phyloP scores from a whole-genome alignment of 2,888 invertebrate genomes.

The Dusona sp. region DNA sequence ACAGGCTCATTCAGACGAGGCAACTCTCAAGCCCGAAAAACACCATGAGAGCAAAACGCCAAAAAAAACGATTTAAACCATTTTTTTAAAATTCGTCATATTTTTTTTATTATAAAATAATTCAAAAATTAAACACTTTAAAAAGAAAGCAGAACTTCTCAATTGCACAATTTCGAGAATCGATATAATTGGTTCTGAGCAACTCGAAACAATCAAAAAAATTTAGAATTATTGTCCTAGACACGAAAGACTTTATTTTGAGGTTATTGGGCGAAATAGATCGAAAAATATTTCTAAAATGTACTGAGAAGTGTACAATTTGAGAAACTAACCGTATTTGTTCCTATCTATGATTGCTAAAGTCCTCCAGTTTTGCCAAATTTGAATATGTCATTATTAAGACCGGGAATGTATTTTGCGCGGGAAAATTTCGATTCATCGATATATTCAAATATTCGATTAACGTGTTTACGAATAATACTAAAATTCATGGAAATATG shows the following conservation, averaged over 20 bases:
- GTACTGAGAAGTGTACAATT: too few species aligned
- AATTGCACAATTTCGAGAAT: neutral
- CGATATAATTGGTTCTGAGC: too few species aligned
- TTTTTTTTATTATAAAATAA: neutral
- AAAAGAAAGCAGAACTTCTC: neutral
- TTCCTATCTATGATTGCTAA: neutral
- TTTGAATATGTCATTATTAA: too few species aligned
- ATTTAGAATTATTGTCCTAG: too few species aligned
- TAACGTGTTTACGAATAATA: neutral
- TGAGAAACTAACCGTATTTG: neutral
- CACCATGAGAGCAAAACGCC: neutral
- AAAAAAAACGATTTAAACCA: neutral
- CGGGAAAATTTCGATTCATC: constrained; percentile 6
- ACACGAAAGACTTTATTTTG: too few species aligned
- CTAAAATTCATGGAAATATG: neutral
- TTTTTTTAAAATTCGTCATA: neutral
- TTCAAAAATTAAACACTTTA: too few species aligned
- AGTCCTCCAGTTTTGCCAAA: neutral
- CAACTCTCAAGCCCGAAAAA: neutral
- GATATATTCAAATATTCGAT: neutral
- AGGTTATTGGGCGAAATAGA: too few species aligned
- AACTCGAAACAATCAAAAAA: too few species aligned
- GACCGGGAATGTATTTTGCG: neutral
- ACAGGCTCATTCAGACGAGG: neutral
- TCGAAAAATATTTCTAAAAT: too few species aligned